Percentiles rank a stretch among this genome's conserved stretches.
phyloP scores from a whole-genome alignment of 2,888 invertebrate genomes.

The Lumbricus terrestris region DNA sequence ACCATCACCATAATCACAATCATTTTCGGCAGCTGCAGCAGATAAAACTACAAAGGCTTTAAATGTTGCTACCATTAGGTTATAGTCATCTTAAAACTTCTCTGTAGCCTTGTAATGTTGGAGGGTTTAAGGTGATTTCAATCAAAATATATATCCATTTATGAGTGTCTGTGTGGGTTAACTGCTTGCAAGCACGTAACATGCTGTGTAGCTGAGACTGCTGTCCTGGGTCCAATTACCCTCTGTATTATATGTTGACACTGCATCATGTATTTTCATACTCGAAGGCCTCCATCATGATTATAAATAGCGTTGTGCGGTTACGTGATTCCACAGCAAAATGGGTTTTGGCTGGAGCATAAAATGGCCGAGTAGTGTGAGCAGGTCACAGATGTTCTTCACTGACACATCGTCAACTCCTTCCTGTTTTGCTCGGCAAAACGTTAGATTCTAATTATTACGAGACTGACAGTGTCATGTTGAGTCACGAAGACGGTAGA shows the following conservation, averaged over 20 bases:
- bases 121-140: neutral
- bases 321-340: neutral
- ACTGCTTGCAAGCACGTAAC: neutral
- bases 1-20: too few relatives aligned
- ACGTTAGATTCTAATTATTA: neutral
- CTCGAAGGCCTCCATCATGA: neutral
- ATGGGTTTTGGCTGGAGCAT: neutral
- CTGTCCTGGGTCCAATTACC: neutral
- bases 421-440: neutral
- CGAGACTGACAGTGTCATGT: neutral
- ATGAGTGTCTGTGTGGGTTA: neutral
- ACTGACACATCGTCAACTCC: neutral
- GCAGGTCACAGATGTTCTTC: neutral
- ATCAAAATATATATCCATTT: neutral
- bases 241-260: neutral
- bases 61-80: too few relatives aligned
- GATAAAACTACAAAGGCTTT: too few relatives aligned
- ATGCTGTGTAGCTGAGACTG: neutral
- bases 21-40: too few relatives aligned
- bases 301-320: neutral
- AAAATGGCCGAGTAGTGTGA: neutral
- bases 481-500: neutral
- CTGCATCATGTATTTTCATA: neutral
- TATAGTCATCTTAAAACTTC: neutral
- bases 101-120: neutral